Base-by-base conservation (phyloP, 2,113 vertebrate genomes). In the Holacanthus passer region DNA sequence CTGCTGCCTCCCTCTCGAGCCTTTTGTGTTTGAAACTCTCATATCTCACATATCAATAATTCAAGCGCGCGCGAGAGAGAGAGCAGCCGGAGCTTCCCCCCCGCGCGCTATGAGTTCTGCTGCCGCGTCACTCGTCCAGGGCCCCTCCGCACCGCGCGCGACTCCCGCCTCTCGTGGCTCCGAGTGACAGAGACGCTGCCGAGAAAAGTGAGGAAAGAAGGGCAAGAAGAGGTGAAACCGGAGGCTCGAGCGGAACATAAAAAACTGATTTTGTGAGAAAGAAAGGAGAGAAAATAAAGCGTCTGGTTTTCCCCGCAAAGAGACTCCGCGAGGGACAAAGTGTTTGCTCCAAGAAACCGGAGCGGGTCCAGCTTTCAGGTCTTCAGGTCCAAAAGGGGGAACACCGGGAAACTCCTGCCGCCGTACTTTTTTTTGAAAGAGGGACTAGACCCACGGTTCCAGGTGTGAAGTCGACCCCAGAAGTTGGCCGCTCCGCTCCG, bases 1-100 rank as follows among this genome's bases (percentile, higher is more conserved):
- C 47, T n/a, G n/a, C n/a, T n/a, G n/a, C n/a, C n/a, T 69, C 79
- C 74, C 81, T 85, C 85, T 4, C 37, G 84, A 95, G 94, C 93
- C 95, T 96, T 87, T 96, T 96, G 96, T 96, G 96, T 95, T 95
- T 91, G 79, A 91, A 90, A 96, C 95, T 93, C 94, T 95, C 92
- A 94, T 92, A 93, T 92, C 94, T 91, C 95, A 94, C 94, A 92
- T 94, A 95, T 96, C 96, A 96, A 96, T 95, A 96, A 95, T 96
- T 95, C 92, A 96, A 76, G 95, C 92, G 95, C 93, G 95, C 93
- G 93, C 91, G 92, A 92, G 92, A 91, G 91, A 87, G 88, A 87
- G 88, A 87, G 81, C 92, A 92, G 94, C 94, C 93, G 91, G 93
- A 94, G 87, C 86, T 86, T 88, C 92, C 82, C n/a, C 70, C 64